phyloP scores from a whole-genome alignment of 2,113 vertebrate species.

The Syrrhaptes paradoxus region DNA sequence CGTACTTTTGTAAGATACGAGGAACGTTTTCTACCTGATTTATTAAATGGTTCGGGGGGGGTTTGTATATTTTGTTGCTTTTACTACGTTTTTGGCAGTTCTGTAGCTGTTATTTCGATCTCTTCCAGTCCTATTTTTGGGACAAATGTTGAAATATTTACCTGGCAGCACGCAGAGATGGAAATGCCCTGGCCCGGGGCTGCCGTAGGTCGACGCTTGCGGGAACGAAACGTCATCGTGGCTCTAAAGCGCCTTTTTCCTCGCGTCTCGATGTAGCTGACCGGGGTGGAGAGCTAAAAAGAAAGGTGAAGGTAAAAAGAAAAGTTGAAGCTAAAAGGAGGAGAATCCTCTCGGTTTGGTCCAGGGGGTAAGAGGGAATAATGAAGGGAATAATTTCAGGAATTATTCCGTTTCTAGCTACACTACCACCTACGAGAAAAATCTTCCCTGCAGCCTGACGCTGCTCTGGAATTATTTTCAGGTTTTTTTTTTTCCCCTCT shows the following conservation, averaged over 20 bases:
- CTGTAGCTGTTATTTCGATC: background rate
- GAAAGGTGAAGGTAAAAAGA: background rate
- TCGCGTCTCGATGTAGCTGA: rapidly evolving
- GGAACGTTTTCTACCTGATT: background rate
- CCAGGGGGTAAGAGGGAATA: background rate
- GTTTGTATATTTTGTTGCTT: background rate
- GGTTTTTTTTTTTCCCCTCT: too few species aligned
- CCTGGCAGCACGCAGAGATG: background rate
- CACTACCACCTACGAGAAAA: too few species aligned
- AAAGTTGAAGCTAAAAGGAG: background rate
- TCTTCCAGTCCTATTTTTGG: background rate
- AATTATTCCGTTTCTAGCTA: background rate
- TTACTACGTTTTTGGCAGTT: background rate
- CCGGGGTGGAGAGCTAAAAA: too few species aligned
- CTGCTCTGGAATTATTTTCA: too few species aligned
- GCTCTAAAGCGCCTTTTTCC: background rate
- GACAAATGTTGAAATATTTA: background rate
- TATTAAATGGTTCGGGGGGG: background rate
- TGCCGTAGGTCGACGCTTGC: background rate
- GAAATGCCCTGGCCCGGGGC: background rate
- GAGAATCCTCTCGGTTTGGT: background rate
- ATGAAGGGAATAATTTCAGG: background rate
- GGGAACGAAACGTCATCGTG: background rate
- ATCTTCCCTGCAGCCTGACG: too few species aligned
- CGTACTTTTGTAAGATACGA: background rate